These are phyloP conservation scores for Drosophila ambigua DNA, from an alignment of 1,140 invertebrate species.

Conservation along the genomic window DNA sequence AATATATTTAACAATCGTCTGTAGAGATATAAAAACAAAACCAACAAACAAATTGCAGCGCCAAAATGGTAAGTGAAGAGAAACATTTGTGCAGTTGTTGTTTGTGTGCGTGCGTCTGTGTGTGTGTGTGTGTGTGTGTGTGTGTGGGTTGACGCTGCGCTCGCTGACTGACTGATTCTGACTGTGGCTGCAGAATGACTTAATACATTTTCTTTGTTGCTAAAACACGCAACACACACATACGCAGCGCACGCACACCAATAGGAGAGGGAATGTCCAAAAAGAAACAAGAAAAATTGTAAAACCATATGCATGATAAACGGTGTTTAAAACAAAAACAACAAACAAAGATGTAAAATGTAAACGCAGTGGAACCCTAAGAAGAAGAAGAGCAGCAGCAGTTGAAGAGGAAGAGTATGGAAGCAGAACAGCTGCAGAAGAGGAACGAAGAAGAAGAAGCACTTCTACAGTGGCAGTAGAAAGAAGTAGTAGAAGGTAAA, in stretches of 20 bases:
- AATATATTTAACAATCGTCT: background rate
- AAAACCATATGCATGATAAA: background rate
- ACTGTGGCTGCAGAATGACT: slow-evolving; percentile 24
- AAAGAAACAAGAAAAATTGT: too few relatives aligned
- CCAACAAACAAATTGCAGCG: slow-evolving; percentile 27
- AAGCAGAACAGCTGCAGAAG: too few relatives aligned
- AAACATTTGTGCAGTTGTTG: background rate
- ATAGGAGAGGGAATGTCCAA: too few relatives aligned
- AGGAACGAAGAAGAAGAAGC: too few relatives aligned
- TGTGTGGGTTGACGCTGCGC: background rate
- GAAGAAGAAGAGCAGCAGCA: slow-evolving; percentile 10
- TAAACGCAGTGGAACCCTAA: slow-evolving; percentile 15
- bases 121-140: slow-evolving; percentile 5
- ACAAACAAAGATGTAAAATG: slow-evolving; percentile 16
- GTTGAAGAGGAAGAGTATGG: slow-evolving; percentile 1
- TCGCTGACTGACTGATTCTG: too few relatives aligned
- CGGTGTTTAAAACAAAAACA: slow-evolving; percentile 29
- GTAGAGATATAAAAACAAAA: slow-evolving; percentile 7
- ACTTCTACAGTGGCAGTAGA: too few relatives aligned
- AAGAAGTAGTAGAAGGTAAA: too few relatives aligned
- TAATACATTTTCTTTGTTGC: slow-evolving; percentile 50
- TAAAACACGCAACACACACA: slow-evolving; percentile 8
- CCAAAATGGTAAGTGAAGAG: slow-evolving; percentile 32
- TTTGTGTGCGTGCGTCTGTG: slow-evolving; percentile 10
- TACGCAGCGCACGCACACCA: background rate